Percentiles rank a stretch among this genome's conserved stretches.
Conservation (phyloP, 2,797 vertebrate genomes). For the Chelidonichthys spinosus region DNA sequence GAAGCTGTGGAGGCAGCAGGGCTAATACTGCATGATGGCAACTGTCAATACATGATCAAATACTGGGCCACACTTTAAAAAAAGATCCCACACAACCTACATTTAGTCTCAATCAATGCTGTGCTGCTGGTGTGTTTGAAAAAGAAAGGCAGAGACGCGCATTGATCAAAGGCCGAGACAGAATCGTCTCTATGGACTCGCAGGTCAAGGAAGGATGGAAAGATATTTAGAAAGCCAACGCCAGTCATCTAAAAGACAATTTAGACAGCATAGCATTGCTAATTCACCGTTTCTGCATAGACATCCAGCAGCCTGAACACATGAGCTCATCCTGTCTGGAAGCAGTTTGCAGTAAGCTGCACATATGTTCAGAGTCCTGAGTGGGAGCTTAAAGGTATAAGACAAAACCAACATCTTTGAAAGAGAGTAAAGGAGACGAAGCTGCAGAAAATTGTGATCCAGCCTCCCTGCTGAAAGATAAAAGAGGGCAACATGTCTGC, state of each 20-base stretch:
- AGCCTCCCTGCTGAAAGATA: neutral
- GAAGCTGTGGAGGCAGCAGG: constrained; percentile 50
- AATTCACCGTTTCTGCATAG: neutral
- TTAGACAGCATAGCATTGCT: constrained; percentile 21
- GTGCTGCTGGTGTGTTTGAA: constrained; percentile 56
- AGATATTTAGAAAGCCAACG: constrained; percentile 25
- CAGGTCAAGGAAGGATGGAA: constrained; percentile 40
- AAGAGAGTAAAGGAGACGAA: neutral
- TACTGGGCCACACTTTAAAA: constrained; percentile 40
- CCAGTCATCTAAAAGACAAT: constrained; percentile 14
- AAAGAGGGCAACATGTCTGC: neutral
- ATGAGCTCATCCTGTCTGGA: neutral
- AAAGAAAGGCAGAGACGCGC: constrained; percentile 56
- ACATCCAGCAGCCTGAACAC: neutral
- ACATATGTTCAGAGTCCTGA: neutral
- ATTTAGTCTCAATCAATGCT: constrained; percentile 71
- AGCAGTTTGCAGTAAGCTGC: constrained; percentile 3
- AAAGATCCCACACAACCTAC: constrained; percentile 52
- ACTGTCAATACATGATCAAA: constrained; percentile 76
- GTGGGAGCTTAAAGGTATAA: neutral
- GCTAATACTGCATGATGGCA: constrained; percentile 61
- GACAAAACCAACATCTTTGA: constrained; percentile 11
- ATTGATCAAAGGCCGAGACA: constrained; percentile 71
- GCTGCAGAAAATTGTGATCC: neutral
- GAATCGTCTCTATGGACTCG: constrained; percentile 51